Evolutionary conservation across 2,797 vertebrate species (phyloP).

Genomic region (Carduelis carduelis): DNA sequence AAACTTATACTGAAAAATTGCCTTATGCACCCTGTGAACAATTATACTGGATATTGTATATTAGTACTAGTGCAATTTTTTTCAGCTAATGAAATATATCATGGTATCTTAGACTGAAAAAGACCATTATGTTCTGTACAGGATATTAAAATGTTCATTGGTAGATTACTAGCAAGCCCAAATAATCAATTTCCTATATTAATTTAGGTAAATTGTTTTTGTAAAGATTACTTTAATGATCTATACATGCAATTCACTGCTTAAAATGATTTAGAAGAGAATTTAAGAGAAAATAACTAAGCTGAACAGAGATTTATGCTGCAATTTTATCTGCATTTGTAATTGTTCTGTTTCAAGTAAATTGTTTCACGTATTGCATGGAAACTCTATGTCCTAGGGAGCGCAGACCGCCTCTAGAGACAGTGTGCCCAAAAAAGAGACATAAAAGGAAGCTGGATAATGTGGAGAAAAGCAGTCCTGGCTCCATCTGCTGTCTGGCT

Average conservation of each 20-base stretch:
- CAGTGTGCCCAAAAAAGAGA: not conserved
- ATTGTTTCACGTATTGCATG: not conserved
- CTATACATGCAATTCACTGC: not conserved
- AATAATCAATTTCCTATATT: not conserved
- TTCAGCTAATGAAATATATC: conserved; percentile 5
- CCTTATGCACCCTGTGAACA: not conserved
- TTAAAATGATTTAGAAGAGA: not conserved
- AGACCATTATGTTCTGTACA: not conserved
- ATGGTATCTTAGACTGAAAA: not conserved
- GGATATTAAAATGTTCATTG: not conserved
- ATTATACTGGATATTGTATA: not conserved
- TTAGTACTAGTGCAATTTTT: not conserved
- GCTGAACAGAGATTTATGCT: not conserved
- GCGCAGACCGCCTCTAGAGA: not conserved
- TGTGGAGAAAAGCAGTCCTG: conserved; percentile 9
- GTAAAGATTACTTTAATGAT: not conserved
- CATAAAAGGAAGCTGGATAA: not conserved
- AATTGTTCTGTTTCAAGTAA: not conserved
- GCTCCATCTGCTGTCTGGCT: conserved; percentile 25
- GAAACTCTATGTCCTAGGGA: not conserved
- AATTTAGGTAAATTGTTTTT: not conserved
- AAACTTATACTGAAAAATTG: not conserved
- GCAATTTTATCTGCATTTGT: not conserved
- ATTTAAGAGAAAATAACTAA: not conserved
- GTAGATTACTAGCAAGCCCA: not conserved